Evolutionary conservation across 2,888 invertebrate species (phyloP).

Genomic region (Apotomis betuletana): DNA sequence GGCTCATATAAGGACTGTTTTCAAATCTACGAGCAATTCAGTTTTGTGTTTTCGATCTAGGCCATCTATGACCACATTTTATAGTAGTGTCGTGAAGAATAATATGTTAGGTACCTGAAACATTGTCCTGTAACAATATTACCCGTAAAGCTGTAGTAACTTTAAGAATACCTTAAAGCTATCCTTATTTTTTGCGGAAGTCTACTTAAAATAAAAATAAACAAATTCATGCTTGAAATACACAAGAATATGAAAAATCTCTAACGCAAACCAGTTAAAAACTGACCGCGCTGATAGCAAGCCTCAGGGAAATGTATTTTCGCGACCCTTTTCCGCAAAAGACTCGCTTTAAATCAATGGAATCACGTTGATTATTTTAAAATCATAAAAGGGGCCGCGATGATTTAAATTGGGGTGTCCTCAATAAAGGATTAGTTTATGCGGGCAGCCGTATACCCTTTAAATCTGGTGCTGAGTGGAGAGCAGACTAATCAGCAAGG

Average conservation of each 20-base stretch:
- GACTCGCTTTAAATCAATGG: slow-evolving; percentile 23
- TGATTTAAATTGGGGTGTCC: slow-evolving; percentile 66
- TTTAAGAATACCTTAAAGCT: no score
- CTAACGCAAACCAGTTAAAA: slow-evolving; percentile 23
- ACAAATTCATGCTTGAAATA: background rate
- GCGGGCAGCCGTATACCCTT: slow-evolving; percentile 71
- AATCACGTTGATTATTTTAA: slow-evolving; percentile 30
- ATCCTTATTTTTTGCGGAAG: no score
- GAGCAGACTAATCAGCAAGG: slow-evolving; percentile 78
- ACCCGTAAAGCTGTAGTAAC: no score
- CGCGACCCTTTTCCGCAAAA: slow-evolving; percentile 22
- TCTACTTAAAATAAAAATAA: background rate
- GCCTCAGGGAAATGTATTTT: slow-evolving; percentile 7
- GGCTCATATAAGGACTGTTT: no score
- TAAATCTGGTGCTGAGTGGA: slow-evolving; percentile 74
- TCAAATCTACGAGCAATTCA: no score
- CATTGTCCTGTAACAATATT: no score
- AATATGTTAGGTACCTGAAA: no score
- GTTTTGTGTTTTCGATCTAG: no score
- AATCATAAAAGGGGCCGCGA: slow-evolving; percentile 47
- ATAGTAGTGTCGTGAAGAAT: no score
- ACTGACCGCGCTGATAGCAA: slow-evolving; percentile 10
- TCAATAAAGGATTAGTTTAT: slow-evolving; percentile 73
- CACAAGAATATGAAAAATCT: slow-evolving; percentile 17
- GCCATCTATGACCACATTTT: no score